Conservation (phyloP, 2,797 vertebrate species). For the Semotilus atromaculatus region DNA sequence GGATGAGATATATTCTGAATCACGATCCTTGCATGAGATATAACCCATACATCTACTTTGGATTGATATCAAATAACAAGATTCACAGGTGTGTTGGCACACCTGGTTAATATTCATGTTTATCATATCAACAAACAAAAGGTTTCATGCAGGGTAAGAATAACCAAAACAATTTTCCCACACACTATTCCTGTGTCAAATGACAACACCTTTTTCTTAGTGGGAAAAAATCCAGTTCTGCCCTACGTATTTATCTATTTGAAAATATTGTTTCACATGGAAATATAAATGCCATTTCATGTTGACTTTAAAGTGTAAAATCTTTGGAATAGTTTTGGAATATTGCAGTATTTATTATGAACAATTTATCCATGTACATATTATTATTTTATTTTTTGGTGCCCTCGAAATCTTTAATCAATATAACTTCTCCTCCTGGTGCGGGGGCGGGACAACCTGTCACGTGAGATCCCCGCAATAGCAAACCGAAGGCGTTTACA, state of each 20-base stretch:
- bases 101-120: slow-evolving; percentile 6
- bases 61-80: slow-evolving; percentile 7
- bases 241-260: background rate
- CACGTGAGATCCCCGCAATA: background rate
- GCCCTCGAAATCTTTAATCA: too few species aligned
- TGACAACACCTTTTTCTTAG: background rate
- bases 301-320: background rate
- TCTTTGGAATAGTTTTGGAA: background rate
- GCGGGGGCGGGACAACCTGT: background rate
- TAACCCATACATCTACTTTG: background rate
- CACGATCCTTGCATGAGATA: background rate
- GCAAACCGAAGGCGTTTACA: background rate
- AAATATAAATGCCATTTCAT: background rate
- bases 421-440: too few species aligned
- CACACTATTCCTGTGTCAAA: background rate
- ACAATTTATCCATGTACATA: too few species aligned
- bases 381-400: too few species aligned
- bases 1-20: background rate
- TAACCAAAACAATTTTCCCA: background rate
- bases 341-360: too few species aligned
- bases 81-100: background rate
- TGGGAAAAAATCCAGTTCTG: background rate
- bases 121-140: background rate
- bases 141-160: background rate
- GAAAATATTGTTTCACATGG: background rate